Percentiles rank a stretch among this genome's conserved stretches.
Conservation (phyloP, 2,888 invertebrate species). For the Zelleria hepariella region DNA sequence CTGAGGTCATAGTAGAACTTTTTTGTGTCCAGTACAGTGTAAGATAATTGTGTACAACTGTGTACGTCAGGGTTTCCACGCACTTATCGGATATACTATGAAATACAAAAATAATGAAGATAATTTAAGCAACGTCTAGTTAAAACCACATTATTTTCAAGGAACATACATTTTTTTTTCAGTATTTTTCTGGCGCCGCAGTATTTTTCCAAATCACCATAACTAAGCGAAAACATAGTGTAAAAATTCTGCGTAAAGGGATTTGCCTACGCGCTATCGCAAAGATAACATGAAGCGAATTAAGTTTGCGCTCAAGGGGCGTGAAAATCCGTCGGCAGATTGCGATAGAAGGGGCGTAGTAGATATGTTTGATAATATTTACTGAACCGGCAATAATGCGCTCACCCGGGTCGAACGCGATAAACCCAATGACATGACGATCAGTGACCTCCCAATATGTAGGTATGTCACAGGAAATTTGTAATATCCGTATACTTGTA, state of each 20-base stretch:
- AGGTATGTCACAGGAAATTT: too few species aligned
- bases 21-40: too few species aligned
- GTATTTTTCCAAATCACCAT: background rate
- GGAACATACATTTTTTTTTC: background rate
- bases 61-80: too few species aligned
- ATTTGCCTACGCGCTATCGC: background rate
- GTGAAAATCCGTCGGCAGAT: background rate
- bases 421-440: constrained; percentile 31
- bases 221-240: background rate
- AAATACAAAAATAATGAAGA: too few species aligned
- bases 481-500: background rate
- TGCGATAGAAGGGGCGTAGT: background rate
- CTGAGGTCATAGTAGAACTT: too few species aligned
- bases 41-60: too few species aligned
- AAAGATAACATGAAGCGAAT: background rate
- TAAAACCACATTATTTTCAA: too few species aligned
- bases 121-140: too few species aligned
- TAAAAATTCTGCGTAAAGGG: background rate
- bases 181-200: background rate
- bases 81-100: too few species aligned
- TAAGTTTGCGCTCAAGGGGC: background rate
- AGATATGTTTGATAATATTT: background rate
- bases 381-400: constrained; percentile 37
- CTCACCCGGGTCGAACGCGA: constrained; percentile 31
- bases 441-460: constrained; percentile 33